phyloP scores from a whole-genome alignment of 2,888 invertebrate genomes.

The Diarsia brunnea region DNA sequence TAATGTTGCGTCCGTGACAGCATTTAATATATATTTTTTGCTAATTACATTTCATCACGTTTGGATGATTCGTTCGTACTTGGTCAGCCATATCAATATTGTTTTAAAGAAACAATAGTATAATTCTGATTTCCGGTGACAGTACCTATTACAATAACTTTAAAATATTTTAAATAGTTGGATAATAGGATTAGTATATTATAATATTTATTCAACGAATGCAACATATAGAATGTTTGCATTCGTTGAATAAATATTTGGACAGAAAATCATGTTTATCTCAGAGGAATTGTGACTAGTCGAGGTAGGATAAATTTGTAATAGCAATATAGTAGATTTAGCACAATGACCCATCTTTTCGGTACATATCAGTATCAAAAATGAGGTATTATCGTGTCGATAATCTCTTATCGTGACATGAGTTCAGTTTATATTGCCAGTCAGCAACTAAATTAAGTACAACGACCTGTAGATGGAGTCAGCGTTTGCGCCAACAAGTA shows the following conservation, averaged over 20 bases:
- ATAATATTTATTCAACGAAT: no score
- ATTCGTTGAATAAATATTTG: not conserved
- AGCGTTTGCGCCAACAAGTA: conserved; percentile 66
- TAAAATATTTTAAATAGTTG: conserved; percentile 18
- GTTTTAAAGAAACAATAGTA: conserved; percentile 36
- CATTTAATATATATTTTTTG: conserved; percentile 37
- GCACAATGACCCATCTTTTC: conserved; percentile 25
- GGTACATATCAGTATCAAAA: conserved; percentile 21
- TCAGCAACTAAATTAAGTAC: conserved; percentile 73
- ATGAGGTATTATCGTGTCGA: conserved; percentile 46
- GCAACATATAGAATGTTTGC: conserved; percentile 5
- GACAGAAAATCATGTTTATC: not conserved
- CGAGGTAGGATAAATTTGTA: not conserved
- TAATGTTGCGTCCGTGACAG: conserved; percentile 56
- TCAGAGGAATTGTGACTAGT: conserved; percentile 4
- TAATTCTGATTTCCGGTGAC: conserved; percentile 37
- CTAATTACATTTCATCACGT: conserved; percentile 61
- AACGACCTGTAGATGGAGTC: conserved; percentile 72
- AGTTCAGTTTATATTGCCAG: conserved; percentile 57
- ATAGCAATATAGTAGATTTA: conserved; percentile 5
- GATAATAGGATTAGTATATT: conserved; percentile 29
- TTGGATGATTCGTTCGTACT: conserved; percentile 36
- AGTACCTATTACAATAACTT: conserved; percentile 29
- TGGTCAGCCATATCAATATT: conserved; percentile 37
- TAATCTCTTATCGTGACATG: conserved; percentile 54